Conservation (phyloP, 2,888 invertebrate genomes). For the Disparrhopalites patrizii region DNA sequence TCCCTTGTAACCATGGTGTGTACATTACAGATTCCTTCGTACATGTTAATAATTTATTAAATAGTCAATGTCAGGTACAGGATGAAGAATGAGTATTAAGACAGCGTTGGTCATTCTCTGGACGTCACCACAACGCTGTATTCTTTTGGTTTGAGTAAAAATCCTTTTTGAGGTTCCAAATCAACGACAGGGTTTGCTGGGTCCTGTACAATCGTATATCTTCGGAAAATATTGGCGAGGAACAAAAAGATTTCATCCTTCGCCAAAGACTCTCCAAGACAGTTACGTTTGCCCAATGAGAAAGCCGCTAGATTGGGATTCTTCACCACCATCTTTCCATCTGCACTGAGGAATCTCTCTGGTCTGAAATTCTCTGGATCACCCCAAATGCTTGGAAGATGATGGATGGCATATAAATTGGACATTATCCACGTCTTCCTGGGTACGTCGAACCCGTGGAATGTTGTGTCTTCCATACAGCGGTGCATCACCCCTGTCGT, state of each 20-base stretch:
- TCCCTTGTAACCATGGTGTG: too few relatives aligned
- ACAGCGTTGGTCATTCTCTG: too few relatives aligned
- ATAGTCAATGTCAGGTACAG: too few relatives aligned
- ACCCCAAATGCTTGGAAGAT: constrained; percentile 19
- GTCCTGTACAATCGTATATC: constrained; percentile 16
- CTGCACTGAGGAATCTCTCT: constrained; percentile 17
- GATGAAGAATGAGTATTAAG: background rate
- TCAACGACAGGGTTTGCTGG: background rate
- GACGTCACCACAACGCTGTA: constrained; percentile 3
- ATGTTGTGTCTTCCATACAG: constrained; percentile 18
- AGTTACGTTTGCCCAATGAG: constrained; percentile 14
- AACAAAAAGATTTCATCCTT: constrained; percentile 29
- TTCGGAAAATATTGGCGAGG: constrained; percentile 17
- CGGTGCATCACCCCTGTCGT: constrained; percentile 22
- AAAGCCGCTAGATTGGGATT: constrained; percentile 17
- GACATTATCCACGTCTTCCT: constrained; percentile 26
- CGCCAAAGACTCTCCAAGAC: constrained; percentile 26
- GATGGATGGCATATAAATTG: constrained; percentile 26
- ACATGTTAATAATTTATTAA: background rate
- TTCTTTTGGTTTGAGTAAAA: constrained; percentile 15
- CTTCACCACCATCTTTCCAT: constrained; percentile 7
- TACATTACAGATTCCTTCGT: too few relatives aligned
- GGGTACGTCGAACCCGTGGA: constrained; percentile 27
- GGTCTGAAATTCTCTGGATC: constrained; percentile 27
- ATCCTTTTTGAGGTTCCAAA: constrained; percentile 16